Percentiles rank a stretch among this genome's conserved stretches.
These are phyloP conservation scores for Anser cygnoides DNA, from an alignment of 2,113 vertebrate species.

Conservation along the genomic window DNA sequence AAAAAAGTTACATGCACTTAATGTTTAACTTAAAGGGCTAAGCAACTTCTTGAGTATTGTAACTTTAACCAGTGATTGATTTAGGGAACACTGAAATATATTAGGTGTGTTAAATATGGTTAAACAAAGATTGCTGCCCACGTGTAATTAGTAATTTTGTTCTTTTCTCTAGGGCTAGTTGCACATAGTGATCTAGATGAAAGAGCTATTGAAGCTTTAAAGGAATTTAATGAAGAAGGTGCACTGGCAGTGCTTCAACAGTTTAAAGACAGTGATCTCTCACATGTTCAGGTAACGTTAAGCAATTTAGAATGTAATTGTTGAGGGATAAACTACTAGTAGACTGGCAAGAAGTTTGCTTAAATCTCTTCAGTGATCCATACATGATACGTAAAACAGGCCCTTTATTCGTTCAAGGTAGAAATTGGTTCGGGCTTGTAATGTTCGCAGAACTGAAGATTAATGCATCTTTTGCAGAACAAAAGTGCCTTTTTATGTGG, in stretches of 20 bases:
- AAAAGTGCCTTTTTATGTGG: constrained; percentile 99
- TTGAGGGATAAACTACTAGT: not conserved
- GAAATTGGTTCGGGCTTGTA: not conserved
- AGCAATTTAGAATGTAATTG: not conserved
- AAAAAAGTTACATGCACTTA: not conserved
- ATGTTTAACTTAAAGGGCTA: not conserved
- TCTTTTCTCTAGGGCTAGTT: constrained; percentile 85
- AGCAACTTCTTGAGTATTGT: not conserved
- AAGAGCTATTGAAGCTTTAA: constrained; percentile 96
- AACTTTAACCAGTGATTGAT: not conserved
- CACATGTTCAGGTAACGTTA: constrained; percentile 92
- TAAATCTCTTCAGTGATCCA: not conserved
- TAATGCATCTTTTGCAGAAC: constrained; percentile 81
- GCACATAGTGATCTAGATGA: constrained; percentile 98
- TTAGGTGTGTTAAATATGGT: not conserved
- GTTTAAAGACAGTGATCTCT: constrained; percentile 99
- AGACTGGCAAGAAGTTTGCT: not conserved
- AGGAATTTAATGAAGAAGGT: constrained; percentile 98
- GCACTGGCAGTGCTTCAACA: constrained; percentile 95
- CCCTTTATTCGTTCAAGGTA: not conserved
- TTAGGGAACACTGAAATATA: not conserved
- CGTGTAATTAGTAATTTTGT: constrained; percentile 14
- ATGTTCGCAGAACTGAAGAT: not conserved
- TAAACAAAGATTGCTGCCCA: not conserved
- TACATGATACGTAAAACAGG: not conserved